Evolutionary conservation across 2,113 vertebrate species (phyloP).

Genomic region (Struthidea cinerea): DNA sequence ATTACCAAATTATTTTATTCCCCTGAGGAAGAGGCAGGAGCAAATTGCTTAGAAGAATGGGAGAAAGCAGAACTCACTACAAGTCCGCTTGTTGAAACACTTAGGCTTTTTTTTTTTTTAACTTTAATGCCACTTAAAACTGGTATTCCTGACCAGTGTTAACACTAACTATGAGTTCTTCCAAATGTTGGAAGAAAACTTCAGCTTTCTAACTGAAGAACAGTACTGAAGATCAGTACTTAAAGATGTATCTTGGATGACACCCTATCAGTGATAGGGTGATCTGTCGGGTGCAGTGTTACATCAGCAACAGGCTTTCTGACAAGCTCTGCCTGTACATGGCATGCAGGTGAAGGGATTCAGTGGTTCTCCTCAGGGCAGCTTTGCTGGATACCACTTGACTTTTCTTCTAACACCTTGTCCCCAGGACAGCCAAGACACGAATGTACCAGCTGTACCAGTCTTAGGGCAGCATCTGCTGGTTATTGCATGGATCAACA

Average conservation of each 20-base stretch:
- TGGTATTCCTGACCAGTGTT: background rate
- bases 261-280: background rate
- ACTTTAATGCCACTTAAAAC: background rate
- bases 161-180: background rate
- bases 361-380: background rate
- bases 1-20: background rate
- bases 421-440: slow-evolving; percentile 58
- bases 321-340: background rate
- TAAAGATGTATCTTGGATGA: background rate
- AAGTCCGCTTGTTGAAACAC: background rate
- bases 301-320: background rate
- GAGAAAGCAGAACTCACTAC: background rate
- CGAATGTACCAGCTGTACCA: slow-evolving; percentile 62
- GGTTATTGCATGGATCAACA: slow-evolving; percentile 76
- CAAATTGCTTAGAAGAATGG: background rate
- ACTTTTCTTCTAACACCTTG: slow-evolving; percentile 25
- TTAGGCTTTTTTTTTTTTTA: background rate
- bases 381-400: background rate
- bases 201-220: background rate
- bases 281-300: background rate
- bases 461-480: slow-evolving; percentile 81
- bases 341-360: background rate
- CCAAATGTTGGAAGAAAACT: background rate
- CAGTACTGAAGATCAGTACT: background rate
- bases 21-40: background rate